Evolutionary conservation across 1,140 invertebrate genomes (phyloP).

Genomic region (Sogatella furcifera): DNA sequence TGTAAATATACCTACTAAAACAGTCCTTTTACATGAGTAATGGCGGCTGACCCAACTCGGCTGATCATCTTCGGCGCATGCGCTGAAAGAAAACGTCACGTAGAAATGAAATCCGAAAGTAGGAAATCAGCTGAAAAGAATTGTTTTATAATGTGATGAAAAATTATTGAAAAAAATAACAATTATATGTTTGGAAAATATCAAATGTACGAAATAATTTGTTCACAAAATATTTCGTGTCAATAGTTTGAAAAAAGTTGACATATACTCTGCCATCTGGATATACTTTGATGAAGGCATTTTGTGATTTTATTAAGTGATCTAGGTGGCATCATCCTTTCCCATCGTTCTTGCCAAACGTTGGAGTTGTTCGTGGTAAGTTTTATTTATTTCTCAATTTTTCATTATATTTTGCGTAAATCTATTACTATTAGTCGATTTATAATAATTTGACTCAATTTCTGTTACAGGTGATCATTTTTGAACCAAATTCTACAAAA

Average conservation of each 20-base stretch:
- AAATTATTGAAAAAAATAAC: too few relatives aligned
- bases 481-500: not conserved
- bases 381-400: not conserved
- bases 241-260: too few relatives aligned
- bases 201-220: too few relatives aligned
- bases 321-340: too few relatives aligned
- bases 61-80: conserved; percentile 9
- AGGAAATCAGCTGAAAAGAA: conserved; percentile 41
- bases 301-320: too few relatives aligned
- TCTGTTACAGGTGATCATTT: not conserved
- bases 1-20: conserved; percentile 11
- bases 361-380: not conserved
- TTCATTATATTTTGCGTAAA: not conserved
- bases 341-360: not conserved
- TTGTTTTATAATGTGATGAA: not conserved
- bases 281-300: too few relatives aligned
- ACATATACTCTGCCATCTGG: too few relatives aligned
- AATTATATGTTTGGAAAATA: too few relatives aligned
- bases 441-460: too few relatives aligned
- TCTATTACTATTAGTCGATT: too few relatives aligned
- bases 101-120: conserved; percentile 55
- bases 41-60: conserved; percentile 11
- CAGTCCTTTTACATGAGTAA: conserved; percentile 9
- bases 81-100: conserved; percentile 5
- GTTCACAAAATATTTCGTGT: too few relatives aligned